Evolutionary conservation across 2,888 invertebrate genomes (phyloP).

Genomic region (Sialis lutaria): DNA sequence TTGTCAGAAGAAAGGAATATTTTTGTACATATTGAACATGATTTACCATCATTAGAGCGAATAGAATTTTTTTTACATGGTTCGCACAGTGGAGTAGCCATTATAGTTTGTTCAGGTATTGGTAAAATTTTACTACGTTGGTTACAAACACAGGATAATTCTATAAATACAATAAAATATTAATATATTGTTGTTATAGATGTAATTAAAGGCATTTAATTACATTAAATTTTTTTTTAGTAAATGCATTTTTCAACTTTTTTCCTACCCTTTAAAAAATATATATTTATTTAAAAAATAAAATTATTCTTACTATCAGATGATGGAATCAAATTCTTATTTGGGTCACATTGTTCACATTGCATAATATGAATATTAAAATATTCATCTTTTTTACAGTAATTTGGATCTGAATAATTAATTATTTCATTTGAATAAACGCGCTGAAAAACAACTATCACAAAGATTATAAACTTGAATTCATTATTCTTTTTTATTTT

Average conservation of each 20-base stretch:
- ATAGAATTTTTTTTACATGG: conserved; percentile 18
- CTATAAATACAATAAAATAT: conserved; percentile 16
- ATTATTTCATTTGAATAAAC: background rate
- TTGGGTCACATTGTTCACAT: conserved; percentile 27
- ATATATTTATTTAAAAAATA: background rate
- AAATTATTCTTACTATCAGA: conserved; percentile 20
- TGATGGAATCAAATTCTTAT: conserved; percentile 22
- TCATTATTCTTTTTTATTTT: too few species aligned
- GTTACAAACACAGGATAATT: conserved; percentile 28
- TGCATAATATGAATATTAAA: conserved; percentile 25
- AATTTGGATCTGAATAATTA: background rate
- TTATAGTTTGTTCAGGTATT: conserved; percentile 15
- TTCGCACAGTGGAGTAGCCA: conserved; percentile 15
- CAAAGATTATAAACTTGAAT: too few species aligned
- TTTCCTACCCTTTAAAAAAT: too few species aligned
- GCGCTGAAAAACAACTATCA: too few species aligned
- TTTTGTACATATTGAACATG: conserved; percentile 20
- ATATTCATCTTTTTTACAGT: conserved; percentile 8
- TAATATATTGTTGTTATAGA: too few species aligned
- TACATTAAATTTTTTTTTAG: too few species aligned
- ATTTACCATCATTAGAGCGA: conserved; percentile 18
- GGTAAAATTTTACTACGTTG: conserved; percentile 17
- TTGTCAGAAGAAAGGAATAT: background rate
- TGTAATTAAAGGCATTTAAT: too few species aligned
- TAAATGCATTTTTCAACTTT: too few species aligned